Evolutionary conservation across 2,797 vertebrate species (phyloP).

Genomic region (Nyctalus aviator): DNA sequence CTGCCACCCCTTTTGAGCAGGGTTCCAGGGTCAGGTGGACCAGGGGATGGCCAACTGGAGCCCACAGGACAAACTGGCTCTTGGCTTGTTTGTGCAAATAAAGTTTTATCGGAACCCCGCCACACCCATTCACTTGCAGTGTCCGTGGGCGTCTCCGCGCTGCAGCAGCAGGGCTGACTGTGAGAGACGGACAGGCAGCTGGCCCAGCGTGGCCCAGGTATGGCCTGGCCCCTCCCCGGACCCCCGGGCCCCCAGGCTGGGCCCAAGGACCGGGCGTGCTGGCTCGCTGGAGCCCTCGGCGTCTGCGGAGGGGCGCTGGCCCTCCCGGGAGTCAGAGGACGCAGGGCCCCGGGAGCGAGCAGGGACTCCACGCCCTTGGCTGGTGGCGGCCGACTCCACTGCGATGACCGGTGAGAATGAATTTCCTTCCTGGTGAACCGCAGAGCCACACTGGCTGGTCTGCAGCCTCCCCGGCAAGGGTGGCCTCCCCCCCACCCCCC

Average conservation of each 20-base stretch:
- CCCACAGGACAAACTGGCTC: background rate
- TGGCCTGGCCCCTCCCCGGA: fast-evolving
- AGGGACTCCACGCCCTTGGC: constrained; percentile 58
- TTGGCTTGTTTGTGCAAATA: background rate
- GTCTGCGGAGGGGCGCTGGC: background rate
- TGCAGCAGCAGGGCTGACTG: fast-evolving
- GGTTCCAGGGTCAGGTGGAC: background rate
- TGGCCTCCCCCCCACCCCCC: background rate
- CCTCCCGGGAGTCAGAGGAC: background rate
- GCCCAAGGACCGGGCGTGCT: fast-evolving
- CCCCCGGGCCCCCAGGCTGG: background rate
- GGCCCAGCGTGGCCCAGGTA: fast-evolving
- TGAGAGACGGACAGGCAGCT: fast-evolving
- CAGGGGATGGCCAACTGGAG: no score
- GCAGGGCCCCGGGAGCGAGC: background rate
- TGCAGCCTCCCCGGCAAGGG: constrained; percentile 7
- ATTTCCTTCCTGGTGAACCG: constrained; percentile 53
- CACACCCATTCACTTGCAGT: fast-evolving
- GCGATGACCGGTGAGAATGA: constrained; percentile 65
- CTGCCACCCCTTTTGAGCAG: background rate
- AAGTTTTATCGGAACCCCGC: background rate
- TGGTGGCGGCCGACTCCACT: background rate
- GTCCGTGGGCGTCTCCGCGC: fast-evolving
- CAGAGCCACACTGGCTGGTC: constrained; percentile 63
- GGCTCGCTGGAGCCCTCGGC: background rate